phyloP scores from a whole-genome alignment of 2,888 invertebrate genomes.

The Apotomis turbidana region DNA sequence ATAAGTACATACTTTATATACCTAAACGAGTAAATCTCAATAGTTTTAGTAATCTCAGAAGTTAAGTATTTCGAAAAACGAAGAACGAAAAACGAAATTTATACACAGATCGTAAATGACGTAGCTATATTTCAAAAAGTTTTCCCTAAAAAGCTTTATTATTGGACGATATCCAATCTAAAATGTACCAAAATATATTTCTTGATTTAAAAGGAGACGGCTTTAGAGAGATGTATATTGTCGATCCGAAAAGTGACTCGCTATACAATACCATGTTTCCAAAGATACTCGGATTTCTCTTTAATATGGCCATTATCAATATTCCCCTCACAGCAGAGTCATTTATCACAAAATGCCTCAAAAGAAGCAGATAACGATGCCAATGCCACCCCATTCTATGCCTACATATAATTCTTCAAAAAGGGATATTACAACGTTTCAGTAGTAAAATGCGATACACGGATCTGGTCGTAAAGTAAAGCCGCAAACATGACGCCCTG shows the following conservation, averaged over 20 bases:
- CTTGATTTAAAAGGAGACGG: neutral
- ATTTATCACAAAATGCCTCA: conserved; percentile 23
- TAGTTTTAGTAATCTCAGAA: too few species aligned
- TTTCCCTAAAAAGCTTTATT: too few species aligned
- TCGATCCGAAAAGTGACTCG: neutral
- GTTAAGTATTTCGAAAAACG: too few species aligned
- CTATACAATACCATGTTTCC: neutral
- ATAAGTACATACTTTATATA: too few species aligned
- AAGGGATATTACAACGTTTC: conserved; percentile 48
- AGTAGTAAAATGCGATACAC: conserved; percentile 55
- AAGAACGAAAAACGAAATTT: too few species aligned
- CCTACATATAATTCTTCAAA: conserved; percentile 50
- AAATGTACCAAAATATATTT: too few species aligned
- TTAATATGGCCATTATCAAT: conserved; percentile 7
- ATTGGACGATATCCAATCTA: too few species aligned
- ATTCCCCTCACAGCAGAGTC: conserved; percentile 3
- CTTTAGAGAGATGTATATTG: neutral
- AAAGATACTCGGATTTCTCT: conserved; percentile 3
- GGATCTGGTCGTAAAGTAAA: conserved; percentile 52
- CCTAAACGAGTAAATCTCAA: too few species aligned
- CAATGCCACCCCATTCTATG: conserved; percentile 20
- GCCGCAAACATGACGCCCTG: conserved; percentile 53
- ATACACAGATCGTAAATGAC: too few species aligned
- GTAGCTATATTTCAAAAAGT: too few species aligned
- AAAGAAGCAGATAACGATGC: conserved; percentile 25